Evolutionary conservation across 2,888 invertebrate species (phyloP), one percentile per base, ranked within the genome.

Genomic region (Caradrina kadenii): DNA sequence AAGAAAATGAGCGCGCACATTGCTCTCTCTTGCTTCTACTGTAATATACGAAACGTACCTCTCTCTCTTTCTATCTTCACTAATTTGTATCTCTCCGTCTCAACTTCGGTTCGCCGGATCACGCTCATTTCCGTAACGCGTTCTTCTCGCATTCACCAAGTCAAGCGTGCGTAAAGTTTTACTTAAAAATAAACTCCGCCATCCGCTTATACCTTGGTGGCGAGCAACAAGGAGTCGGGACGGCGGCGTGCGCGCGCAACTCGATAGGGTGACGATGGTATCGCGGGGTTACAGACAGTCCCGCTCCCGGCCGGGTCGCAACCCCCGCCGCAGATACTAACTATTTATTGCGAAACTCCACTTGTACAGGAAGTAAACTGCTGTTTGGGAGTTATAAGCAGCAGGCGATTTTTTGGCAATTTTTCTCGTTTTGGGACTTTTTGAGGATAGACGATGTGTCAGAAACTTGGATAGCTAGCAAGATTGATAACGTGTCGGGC

Each of bases 221-320:
- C 42, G 72, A 73, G 63, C 70, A 59, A 80, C 75, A 79, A 80
- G 76, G 81, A 73, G 86, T 82, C 85, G 87, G 86, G 85, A 73
- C 77, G 65, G 50, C 13, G 15, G 60, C 53, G 15, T 92, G 93
- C 93, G 93, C 93, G 93, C 93, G 93, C 93, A 91, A 10, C 82
- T 22, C 81, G 63, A 73, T 87, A 85, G 89, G 83, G 86, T 80
- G 81, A 82, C 83, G 79, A 84, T 81, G 81, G 62, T 79, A 79
- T 72, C 75, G 69, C 84, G 70, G 76, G 74, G 79, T 71, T 77
- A 65, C 79, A 81, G 74, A 79, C 74, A 22, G 81, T 76, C 84
- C 76, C 77, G 76, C 79, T 73, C 81, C 79, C 73, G 74, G 68
- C 64, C 75, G 76, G 77, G 77, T 78, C 80, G 80, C 77, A 75